Conservation (phyloP, 2,797 vertebrate genomes). For the Scolopax bukidnonensis region DNA sequence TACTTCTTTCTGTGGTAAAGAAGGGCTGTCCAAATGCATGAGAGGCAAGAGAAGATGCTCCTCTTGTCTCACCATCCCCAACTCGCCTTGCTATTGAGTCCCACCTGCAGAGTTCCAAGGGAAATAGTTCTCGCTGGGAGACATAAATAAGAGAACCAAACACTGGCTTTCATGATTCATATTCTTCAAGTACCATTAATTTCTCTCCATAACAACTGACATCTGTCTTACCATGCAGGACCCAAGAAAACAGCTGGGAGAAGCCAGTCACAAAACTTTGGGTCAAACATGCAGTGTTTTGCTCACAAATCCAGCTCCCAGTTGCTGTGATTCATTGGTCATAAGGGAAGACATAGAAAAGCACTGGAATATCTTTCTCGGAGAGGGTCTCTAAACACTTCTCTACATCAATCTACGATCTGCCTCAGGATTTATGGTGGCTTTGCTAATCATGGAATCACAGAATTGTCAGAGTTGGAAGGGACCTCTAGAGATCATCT, state of each 20-base stretch:
- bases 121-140: not conserved
- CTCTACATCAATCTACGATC: not conserved
- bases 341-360: not conserved
- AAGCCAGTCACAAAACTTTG: not conserved
- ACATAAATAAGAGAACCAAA: not conserved
- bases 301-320: not conserved
- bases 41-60: not conserved
- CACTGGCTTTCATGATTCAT: fast-evolving
- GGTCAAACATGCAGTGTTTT: not conserved
- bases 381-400: not conserved
- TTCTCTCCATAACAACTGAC: not conserved
- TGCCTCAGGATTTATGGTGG: not conserved
- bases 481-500: too few species aligned
- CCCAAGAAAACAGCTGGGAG: not conserved
- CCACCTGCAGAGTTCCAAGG: not conserved
- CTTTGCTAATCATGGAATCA: not conserved
- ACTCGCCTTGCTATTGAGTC: not conserved
- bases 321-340: not conserved
- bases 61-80: not conserved
- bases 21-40: not conserved
- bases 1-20: not conserved
- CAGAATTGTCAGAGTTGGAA: too few species aligned
- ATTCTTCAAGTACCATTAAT: not conserved
- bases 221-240: not conserved
- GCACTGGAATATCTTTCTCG: fast-evolving